A percentile compares a stretch with the other conserved stretches of the same genome.
Conservation (phyloP, 2,888 invertebrate species). For the Charanyca ferruginea region DNA sequence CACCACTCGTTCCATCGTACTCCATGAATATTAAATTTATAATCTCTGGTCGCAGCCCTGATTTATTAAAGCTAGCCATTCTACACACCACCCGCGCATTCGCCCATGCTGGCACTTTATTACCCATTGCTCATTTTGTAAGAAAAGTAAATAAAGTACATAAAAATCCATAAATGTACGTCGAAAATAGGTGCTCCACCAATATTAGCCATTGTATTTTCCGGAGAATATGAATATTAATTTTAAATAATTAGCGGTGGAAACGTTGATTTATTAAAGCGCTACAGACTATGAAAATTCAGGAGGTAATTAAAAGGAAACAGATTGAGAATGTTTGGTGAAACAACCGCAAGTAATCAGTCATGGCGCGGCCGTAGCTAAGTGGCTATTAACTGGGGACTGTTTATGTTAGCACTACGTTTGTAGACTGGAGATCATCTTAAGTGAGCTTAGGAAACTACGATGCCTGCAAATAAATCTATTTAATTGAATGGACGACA, state of each 20-base stretch:
- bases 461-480: not conserved
- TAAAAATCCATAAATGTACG: conserved; percentile 39
- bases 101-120: conserved; percentile 6
- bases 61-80: conserved; percentile 67
- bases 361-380: conserved; percentile 13
- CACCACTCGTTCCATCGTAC: conserved; percentile 60
- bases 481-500: not conserved
- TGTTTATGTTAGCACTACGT: conserved; percentile 23
- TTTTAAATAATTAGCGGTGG: conserved; percentile 65
- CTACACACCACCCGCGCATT: conserved; percentile 22
- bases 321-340: conserved; percentile 47
- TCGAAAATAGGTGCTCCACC: conserved; percentile 8
- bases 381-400: conserved; percentile 36
- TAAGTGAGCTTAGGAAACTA: not conserved
- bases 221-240: conserved; percentile 68
- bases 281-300: conserved; percentile 36
- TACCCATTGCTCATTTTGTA: conserved; percentile 47
- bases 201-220: conserved; percentile 33
- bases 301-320: conserved; percentile 50
- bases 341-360: conserved; percentile 24
- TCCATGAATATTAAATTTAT: conserved; percentile 75
- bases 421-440: conserved; percentile 19
- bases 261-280: conserved; percentile 67
- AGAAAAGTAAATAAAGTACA: conserved; percentile 19
- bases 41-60: conserved; percentile 68